A percentile compares a stretch with the other conserved stretches of the same genome.
phyloP scores from a whole-genome alignment of 1,140 invertebrate species.

The Nomia melanderi region DNA sequence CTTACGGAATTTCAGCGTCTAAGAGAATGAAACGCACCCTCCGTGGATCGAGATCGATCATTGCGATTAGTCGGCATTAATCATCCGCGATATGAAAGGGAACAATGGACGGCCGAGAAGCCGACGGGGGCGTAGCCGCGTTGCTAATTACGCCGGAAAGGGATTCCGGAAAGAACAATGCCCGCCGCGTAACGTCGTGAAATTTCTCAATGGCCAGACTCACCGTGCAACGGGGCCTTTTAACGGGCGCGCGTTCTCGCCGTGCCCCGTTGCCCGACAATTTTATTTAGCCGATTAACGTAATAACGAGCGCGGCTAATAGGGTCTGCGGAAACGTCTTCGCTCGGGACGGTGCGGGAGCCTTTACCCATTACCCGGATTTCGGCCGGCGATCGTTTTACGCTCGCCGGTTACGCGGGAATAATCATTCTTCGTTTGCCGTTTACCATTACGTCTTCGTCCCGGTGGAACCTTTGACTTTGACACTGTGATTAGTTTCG shows the following conservation, averaged over 20 bases:
- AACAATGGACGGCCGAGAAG: conserved; percentile 28
- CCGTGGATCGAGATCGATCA: conserved; percentile 33
- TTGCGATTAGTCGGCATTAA: conserved; percentile 46
- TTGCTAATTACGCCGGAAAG: conserved; percentile 46
- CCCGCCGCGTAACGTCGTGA: conserved; percentile 8
- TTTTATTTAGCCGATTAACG: conserved; percentile 2
- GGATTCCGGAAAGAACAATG: conserved; percentile 38
- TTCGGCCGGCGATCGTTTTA: no score
- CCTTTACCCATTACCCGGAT: no score
- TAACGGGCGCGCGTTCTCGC: neutral
- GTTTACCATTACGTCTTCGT: no score
- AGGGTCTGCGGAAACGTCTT: neutral
- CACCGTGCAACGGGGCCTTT: conserved; percentile 9
- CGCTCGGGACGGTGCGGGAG: no score
- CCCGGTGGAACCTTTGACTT: no score
- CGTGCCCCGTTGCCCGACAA: neutral
- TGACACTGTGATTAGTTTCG: no score
- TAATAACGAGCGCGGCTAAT: neutral
- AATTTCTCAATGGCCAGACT: conserved; percentile 32
- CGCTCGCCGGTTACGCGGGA: no score
- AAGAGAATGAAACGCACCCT: conserved; percentile 38
- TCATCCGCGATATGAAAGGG: conserved; percentile 47
- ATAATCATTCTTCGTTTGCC: no score
- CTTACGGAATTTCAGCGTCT: conserved; percentile 17
- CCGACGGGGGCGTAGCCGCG: conserved; percentile 23